phyloP scores from a whole-genome alignment of 1,140 invertebrate species.

The Latrodectus geometricus region DNA sequence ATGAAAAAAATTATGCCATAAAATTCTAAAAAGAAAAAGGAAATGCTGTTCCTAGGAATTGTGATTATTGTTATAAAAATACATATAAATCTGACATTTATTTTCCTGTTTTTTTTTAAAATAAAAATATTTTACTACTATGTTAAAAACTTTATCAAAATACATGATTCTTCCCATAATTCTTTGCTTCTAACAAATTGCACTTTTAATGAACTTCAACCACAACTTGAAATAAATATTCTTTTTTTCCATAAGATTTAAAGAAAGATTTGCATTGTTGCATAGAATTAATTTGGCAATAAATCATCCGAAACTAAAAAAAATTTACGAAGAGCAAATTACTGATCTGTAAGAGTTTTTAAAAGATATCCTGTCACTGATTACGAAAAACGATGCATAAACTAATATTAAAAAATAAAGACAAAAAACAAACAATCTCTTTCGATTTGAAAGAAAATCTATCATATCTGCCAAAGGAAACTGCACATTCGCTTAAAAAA shows the following conservation, averaged over 20 bases:
- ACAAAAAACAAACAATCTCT: not conserved
- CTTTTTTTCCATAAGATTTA: not conserved
- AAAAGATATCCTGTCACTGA: not conserved
- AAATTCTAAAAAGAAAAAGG: too few relatives aligned
- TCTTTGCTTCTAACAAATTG: too few relatives aligned
- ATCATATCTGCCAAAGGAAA: not conserved
- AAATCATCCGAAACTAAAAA: not conserved
- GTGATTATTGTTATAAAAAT: too few relatives aligned
- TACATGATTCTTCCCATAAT: too few relatives aligned
- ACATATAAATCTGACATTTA: too few relatives aligned
- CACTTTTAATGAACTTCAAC: too few relatives aligned
- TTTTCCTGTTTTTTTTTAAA: too few relatives aligned
- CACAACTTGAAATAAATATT: too few relatives aligned
- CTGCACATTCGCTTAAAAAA: slow-evolving; percentile 1
- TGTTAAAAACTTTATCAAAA: too few relatives aligned
- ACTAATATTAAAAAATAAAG: not conserved
- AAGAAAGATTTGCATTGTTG: not conserved
- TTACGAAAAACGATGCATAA: not conserved
- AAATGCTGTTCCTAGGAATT: too few relatives aligned
- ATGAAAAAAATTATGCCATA: too few relatives aligned
- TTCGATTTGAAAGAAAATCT: not conserved
- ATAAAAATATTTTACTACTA: too few relatives aligned
- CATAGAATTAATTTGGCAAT: not conserved
- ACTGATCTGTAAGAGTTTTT: not conserved
- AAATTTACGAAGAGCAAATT: not conserved